These are phyloP conservation scores for Exephanes ischioxanthus DNA, from an alignment of 2,888 invertebrate genomes.

Conservation along the genomic window DNA sequence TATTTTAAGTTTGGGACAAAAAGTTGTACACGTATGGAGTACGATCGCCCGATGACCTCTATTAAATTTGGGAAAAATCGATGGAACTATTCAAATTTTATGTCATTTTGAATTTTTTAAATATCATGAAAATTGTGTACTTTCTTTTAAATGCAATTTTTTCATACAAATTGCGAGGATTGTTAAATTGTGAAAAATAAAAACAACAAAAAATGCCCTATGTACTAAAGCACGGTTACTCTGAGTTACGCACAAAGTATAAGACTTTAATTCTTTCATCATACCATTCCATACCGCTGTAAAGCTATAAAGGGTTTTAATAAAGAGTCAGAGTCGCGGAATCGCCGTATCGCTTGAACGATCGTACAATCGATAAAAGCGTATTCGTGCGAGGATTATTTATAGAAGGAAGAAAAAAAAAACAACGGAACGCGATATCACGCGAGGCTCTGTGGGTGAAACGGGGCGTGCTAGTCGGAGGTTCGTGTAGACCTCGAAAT, in stretches of 20 bases:
- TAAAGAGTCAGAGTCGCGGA: background rate
- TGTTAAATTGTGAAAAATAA: no score
- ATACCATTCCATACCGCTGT: background rate
- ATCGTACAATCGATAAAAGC: background rate
- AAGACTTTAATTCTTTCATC: background rate
- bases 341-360: background rate
- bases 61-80: no score
- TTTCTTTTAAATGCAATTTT: no score
- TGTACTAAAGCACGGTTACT: no score
- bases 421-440: background rate
- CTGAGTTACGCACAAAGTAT: background rate
- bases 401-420: background rate
- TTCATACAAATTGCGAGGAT: no score
- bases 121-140: no score
- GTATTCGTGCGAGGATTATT: background rate
- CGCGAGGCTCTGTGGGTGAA: background rate
- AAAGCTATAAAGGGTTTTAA: background rate
- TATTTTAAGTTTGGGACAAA: no score
- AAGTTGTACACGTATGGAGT: no score
- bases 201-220: no score
- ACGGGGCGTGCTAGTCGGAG: constrained; percentile 19
- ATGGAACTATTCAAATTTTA: no score
- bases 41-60: no score
- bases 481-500: constrained; percentile 33
- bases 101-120: no score